Evolutionary conservation across 2,888 invertebrate genomes (phyloP), one percentile per base, ranked within the genome.

Genomic region (Phytoseiulus persimilis): DNA sequence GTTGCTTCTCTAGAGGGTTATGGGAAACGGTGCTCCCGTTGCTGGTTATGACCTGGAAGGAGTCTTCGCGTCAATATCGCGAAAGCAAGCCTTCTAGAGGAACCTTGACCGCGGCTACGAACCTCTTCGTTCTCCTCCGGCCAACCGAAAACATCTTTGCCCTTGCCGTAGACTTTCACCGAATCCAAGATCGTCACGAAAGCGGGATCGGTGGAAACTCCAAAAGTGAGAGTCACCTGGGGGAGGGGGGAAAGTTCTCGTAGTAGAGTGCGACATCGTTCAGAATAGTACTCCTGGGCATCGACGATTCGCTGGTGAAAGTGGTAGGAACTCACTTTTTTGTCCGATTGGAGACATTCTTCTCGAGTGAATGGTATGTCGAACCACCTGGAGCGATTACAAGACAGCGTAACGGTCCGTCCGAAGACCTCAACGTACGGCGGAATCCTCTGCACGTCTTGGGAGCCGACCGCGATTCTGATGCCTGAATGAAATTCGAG

Each of bases 141-240:
- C 98, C 98, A 98, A 83, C 98, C 98, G 92, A 98, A 98, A 0
- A 95, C 94, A 92, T 98, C 98, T 93, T 98, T 98, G 0, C 96
- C 96, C 93, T 97, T 98, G 0, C 97, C 97, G 92, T 98, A 98
- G 32, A 93, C 95, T 94, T 98, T 98, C 32, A 98, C 95, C 89
- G 96, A 96, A 93, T 99, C 98, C 0, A 99, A 95, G 95, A 98
- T 96, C 0, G 96, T 97, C 6, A 98, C 95, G 84, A 96, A 95
- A 65, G 92, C 96, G 95, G 11, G 96, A 91, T 93, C 93, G 83
- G 92, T 91, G 90, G 93, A 93, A 1, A 93, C 92, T 83, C 93
- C 93, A 91, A 93, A 92, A 39, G 91, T 91, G 32, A 92, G 91
- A 31, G 89, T 91, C 31, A 91, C 83, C 90, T 90, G 87, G 31